Evolutionary conservation across 2,113 vertebrate genomes (phyloP).

Genomic region (Ailuropoda melanoleuca): DNA sequence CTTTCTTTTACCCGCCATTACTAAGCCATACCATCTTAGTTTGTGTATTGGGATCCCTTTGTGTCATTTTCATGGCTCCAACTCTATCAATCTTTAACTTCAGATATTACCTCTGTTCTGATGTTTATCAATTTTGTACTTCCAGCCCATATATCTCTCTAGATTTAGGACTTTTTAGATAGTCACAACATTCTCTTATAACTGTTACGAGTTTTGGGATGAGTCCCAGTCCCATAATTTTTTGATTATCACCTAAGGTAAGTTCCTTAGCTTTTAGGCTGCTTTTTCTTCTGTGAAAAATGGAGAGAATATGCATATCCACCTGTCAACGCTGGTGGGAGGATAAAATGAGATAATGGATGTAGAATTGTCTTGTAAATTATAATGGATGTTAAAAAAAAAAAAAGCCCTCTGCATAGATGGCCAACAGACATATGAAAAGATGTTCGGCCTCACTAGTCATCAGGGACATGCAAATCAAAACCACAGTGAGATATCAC

Average conservation of each 20-base stretch:
- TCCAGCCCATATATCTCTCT: not conserved
- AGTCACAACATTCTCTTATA: not conserved
- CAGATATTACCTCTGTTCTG: not conserved
- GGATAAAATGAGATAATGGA: not conserved
- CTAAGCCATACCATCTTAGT: not conserved
- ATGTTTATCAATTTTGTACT: not conserved
- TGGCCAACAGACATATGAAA: not conserved
- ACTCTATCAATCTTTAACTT: not conserved
- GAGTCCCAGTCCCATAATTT: not conserved
- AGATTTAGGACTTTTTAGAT: not conserved
- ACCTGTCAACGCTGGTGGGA: not conserved
- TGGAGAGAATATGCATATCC: not conserved
- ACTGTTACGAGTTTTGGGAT: not conserved
- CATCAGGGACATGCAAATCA: not conserved
- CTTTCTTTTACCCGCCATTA: not conserved
- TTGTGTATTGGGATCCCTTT: not conserved
- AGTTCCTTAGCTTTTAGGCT: not conserved
- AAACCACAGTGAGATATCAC: not conserved
- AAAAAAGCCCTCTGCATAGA: not conserved
- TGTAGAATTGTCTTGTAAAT: not conserved
- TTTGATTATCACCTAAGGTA: not conserved
- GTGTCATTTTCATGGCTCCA: not conserved
- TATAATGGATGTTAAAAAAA: not conserved
- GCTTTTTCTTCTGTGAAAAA: constrained; percentile 17
- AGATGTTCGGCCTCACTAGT: not conserved